Evolutionary conservation across 1,140 invertebrate species (phyloP), one percentile per base, ranked within the genome.

Genomic region (Telenomus remus): DNA sequence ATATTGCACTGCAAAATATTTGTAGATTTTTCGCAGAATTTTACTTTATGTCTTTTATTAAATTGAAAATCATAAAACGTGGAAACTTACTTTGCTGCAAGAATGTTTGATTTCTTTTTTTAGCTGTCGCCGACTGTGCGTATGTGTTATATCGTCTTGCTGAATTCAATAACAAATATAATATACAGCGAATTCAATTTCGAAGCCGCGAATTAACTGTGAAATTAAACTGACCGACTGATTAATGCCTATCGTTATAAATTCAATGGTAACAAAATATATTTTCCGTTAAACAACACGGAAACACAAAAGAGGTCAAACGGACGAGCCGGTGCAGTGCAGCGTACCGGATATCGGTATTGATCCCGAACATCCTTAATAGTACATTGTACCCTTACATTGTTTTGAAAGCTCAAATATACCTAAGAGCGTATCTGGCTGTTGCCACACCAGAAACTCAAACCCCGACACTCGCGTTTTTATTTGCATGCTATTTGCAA

Each of bases 61-160:
- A 56, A 65, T 43, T 65, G 51, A 16, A 56, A 65, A 65, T 55
- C 53, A 49, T 56, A 65, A 65, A 65, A 65, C 55, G 55, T 56
- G 46, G 13, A 50, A 65, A 49, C 55, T 56, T 42, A 49, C 34
- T 49, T 55, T 64, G 54, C 48, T 64, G 53, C 33, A n/a, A 47
- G 37, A 63, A 63, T 54, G 33, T 53, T 12, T 53, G 44, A 53
- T 13, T 53, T 46, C 42, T 27, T 27, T 27, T 27, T 6, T n/a
- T 27, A 6, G 6, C 19, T 27, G 19, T 3, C 19, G 6, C 19
- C 6, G 19, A 27, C 1, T 27, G 1, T 6, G 19, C 19, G 19
- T 6, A 27, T 27, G 19, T 27, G 2, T n/a, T n/a, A n/a, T 27
- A 27, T 27, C 19, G 6, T 27, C 6, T 27, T 27, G 19, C 6